These are phyloP conservation scores for Nyctibius grandis DNA, from an alignment of 2,797 vertebrate species.

Conservation along the genomic window DNA sequence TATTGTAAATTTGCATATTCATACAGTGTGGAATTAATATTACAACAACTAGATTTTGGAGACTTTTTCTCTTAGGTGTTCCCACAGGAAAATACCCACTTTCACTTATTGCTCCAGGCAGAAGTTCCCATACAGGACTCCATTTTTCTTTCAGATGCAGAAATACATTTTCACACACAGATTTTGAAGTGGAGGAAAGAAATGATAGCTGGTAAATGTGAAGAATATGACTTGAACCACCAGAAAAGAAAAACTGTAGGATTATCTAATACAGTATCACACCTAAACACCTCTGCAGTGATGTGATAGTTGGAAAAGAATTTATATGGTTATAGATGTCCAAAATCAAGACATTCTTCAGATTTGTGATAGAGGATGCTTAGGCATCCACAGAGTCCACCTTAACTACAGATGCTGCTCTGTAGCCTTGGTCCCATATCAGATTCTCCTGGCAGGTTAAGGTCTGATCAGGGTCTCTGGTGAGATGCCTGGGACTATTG, in stretches of 20 bases:
- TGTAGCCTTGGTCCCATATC: neutral
- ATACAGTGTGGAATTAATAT: neutral
- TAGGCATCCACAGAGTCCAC: neutral
- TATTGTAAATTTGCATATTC: neutral
- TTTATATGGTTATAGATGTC: neutral
- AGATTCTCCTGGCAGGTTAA: neutral
- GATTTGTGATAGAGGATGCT: neutral
- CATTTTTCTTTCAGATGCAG: neutral
- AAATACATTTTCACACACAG: neutral
- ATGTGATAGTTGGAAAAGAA: neutral
- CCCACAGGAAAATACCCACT: neutral
- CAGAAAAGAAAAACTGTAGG: neutral
- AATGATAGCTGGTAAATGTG: accelerated
- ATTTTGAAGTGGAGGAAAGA: neutral
- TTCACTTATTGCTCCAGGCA: neutral
- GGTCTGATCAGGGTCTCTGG: neutral
- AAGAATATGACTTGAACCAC: neutral
- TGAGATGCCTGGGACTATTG: neutral
- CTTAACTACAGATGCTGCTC: neutral
- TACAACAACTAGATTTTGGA: neutral
- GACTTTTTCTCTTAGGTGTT: neutral
- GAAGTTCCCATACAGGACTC: neutral
- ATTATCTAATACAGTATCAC: neutral
- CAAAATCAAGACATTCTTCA: neutral
- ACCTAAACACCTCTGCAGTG: neutral